Conservation (phyloP, 1,140 invertebrate species). For the Drosophila quadrilineata region DNA sequence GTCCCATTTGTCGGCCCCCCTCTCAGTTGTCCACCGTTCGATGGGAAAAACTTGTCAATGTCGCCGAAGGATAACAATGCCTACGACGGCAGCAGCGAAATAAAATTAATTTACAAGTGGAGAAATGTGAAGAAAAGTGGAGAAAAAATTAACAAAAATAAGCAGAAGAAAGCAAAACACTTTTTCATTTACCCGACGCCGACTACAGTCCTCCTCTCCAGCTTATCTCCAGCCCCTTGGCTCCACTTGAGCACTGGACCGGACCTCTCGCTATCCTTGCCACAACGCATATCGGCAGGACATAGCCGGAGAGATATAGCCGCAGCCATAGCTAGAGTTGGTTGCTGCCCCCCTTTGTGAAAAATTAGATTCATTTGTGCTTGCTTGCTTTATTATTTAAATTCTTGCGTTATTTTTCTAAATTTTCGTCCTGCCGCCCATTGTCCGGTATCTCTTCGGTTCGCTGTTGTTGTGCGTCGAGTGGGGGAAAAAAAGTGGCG, state of each 20-base stretch:
- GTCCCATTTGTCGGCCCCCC: constrained; percentile 1
- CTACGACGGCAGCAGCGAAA: constrained; percentile 43
- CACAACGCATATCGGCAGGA: background rate
- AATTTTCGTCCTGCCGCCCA: constrained; percentile 53
- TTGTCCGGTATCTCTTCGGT: constrained; percentile 13
- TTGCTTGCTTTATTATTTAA: constrained; percentile 79
- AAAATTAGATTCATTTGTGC: constrained; percentile 81
- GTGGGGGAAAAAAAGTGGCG: constrained; percentile 45
- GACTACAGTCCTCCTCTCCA: no score
- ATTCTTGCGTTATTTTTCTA: constrained; percentile 77
- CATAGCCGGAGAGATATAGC: constrained; percentile 1
- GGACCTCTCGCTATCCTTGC: background rate
- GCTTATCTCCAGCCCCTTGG: no score
- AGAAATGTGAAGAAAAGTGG: constrained; percentile 28
- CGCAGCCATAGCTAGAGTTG: no score
- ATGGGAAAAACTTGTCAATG: constrained; percentile 41
- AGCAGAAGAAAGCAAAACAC: constrained; percentile 61
- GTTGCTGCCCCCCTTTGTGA: constrained; percentile 62
- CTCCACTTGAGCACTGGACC: constrained; percentile 34
- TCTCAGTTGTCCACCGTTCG: constrained; percentile 20
- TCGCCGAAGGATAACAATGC: constrained; percentile 24
- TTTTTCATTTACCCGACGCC: constrained; percentile 66
- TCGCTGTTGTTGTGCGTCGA: constrained; percentile 22
- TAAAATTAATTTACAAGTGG: constrained; percentile 70
- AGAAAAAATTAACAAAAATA: constrained; percentile 70